These are phyloP conservation scores for Discoglossus pictus DNA, from an alignment of 2,797 vertebrate species.

Conservation along the genomic window DNA sequence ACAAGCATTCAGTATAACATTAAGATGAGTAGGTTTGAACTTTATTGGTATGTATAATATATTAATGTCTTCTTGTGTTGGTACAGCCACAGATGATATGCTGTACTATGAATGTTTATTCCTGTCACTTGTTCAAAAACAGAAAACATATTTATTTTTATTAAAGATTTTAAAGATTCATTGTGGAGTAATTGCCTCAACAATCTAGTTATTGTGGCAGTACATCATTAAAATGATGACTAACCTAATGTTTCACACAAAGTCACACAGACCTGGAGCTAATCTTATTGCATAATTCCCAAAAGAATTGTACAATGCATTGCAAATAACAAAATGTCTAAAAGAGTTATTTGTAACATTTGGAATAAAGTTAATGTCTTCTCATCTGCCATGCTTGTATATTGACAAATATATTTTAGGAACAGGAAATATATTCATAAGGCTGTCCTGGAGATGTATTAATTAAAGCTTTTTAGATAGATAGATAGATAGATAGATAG, in stretches of 20 bases:
- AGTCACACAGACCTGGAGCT: slow-evolving; percentile 7
- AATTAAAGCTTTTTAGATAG: too few relatives aligned
- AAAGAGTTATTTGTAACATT: background rate
- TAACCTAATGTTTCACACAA: slow-evolving; percentile 17
- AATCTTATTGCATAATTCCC: slow-evolving; percentile 1
- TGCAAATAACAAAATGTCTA: slow-evolving; percentile 6
- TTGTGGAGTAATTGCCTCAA: slow-evolving; percentile 9
- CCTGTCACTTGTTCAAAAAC: background rate
- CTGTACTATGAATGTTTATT: background rate
- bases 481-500: too few relatives aligned
- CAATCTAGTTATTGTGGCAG: slow-evolving; percentile 12
- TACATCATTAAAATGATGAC: slow-evolving; percentile 1
- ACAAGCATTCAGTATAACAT: too few relatives aligned
- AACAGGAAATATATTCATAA: too few relatives aligned
- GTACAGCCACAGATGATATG: too few relatives aligned
- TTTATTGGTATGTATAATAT: too few relatives aligned
- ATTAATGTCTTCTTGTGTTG: too few relatives aligned
- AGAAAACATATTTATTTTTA: background rate
- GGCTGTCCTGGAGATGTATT: too few relatives aligned
- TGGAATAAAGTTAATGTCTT: slow-evolving; percentile 2
- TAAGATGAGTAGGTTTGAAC: too few relatives aligned
- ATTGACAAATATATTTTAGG: too few relatives aligned
- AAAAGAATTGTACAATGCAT: slow-evolving; percentile 1
- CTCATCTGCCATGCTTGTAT: too few relatives aligned
- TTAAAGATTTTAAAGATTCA: background rate